Percentiles rank a stretch among this genome's conserved stretches.
Conservation (phyloP, 2,797 vertebrate species). For the Sphenopsis melanotis region DNA sequence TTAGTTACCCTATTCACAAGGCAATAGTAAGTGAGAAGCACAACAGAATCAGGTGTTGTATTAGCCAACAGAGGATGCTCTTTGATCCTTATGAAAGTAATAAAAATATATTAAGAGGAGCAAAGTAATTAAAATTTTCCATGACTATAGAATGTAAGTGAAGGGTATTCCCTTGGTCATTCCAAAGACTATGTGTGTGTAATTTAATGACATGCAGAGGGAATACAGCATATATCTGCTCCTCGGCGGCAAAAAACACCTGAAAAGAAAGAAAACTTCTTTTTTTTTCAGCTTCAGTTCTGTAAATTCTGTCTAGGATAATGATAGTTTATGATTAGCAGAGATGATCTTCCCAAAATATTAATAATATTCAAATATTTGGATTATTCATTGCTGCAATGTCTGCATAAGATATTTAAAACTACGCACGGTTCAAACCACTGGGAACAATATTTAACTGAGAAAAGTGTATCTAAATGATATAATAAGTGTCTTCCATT, state of each 20-base stretch:
- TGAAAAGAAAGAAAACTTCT: not conserved
- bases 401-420: not conserved
- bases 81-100: constrained; percentile 37
- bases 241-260: not conserved
- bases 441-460: not conserved
- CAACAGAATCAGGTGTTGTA: constrained; percentile 17
- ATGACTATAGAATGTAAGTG: not conserved
- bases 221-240: not conserved
- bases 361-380: not conserved
- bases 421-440: not conserved
- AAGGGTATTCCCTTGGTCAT: constrained; percentile 7
- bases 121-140: constrained; percentile 61
- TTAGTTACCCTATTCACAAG: constrained; percentile 18
- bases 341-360: not conserved
- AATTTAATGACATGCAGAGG: constrained; percentile 2
- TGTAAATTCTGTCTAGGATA: not conserved
- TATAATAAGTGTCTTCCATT: not conserved
- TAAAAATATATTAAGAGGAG: constrained; percentile 58
- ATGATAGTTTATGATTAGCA: not conserved
- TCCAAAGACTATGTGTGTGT: not conserved
- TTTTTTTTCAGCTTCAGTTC: not conserved
- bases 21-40: not conserved
- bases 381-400: not conserved
- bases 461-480: not conserved
- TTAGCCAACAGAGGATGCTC: constrained; percentile 48